Conservation (phyloP, 2,888 invertebrate species). For the Apamea crenata region DNA sequence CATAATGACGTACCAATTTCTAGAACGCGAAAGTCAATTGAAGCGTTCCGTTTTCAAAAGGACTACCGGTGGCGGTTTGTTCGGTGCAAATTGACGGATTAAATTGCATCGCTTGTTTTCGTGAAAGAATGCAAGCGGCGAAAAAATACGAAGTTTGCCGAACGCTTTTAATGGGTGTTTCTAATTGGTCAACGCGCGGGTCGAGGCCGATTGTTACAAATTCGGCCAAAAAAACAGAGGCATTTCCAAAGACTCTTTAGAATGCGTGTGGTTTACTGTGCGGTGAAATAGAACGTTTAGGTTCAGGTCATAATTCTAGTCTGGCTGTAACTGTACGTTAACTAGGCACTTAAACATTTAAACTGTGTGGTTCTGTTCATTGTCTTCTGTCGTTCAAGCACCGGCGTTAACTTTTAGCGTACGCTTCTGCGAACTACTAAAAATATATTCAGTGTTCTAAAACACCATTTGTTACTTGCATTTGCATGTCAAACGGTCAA, state of each 20-base stretch:
- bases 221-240: slow-evolving; percentile 61
- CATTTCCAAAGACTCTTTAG: slow-evolving; percentile 37
- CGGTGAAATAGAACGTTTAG: slow-evolving; percentile 63
- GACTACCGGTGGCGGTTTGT: slow-evolving; percentile 81
- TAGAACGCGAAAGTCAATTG: slow-evolving; percentile 73
- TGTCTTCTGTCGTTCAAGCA: slow-evolving; percentile 80
- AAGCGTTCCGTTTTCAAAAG: slow-evolving; percentile 80
- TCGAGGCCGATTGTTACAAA: slow-evolving; percentile 76
- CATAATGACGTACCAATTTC: slow-evolving; percentile 72
- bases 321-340: slow-evolving; percentile 77
- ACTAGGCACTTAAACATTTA: slow-evolving; percentile 80
- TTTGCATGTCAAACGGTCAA: slow-evolving; percentile 32
- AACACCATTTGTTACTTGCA: slow-evolving; percentile 65
- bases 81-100: slow-evolving; percentile 85
- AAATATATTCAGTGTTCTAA: slow-evolving; percentile 84
- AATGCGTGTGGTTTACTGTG: slow-evolving; percentile 64
- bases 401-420: slow-evolving; percentile 82
- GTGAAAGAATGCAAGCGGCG: slow-evolving; percentile 86
- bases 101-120: slow-evolving; percentile 83
- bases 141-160: slow-evolving; percentile 78
- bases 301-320: slow-evolving; percentile 64
- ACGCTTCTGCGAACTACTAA: slow-evolving; percentile 87
- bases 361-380: slow-evolving; percentile 82
- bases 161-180: slow-evolving; percentile 85
- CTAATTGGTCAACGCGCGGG: slow-evolving; percentile 86